Conservation (phyloP, 2,888 invertebrate genomes). For the Acleris cristana region DNA sequence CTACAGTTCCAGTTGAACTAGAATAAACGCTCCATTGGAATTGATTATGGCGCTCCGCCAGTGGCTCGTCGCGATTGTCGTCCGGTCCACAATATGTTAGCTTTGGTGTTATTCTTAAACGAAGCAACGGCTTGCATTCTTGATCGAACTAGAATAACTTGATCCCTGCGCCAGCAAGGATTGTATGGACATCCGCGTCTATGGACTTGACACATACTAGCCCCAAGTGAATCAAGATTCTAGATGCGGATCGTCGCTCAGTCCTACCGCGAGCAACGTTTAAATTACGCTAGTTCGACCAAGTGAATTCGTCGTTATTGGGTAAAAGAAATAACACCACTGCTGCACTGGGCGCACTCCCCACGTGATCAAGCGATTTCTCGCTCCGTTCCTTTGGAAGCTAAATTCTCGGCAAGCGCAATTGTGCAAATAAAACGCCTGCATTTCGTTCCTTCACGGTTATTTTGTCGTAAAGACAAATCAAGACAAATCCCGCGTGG, state of each 20-base stretch:
- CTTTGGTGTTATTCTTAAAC: background rate
- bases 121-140: no score
- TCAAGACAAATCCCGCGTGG: slow-evolving; percentile 35
- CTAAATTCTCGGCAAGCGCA: slow-evolving; percentile 33
- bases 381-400: slow-evolving; percentile 32
- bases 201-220: no score
- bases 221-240: no score
- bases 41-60: slow-evolving; percentile 53
- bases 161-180: no score
- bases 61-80: slow-evolving; percentile 44
- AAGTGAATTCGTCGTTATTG: slow-evolving; percentile 1
- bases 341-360: slow-evolving; percentile 6
- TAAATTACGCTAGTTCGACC: no score
- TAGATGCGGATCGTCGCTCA: no score
- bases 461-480: slow-evolving; percentile 38
- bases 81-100: slow-evolving; percentile 40
- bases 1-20: slow-evolving; percentile 36
- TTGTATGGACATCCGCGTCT: no score
- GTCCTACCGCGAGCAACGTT: no score
- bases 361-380: slow-evolving; percentile 35
- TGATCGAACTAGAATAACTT: no score
- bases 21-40: slow-evolving; percentile 46
- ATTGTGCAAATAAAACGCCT: slow-evolving; percentile 37
- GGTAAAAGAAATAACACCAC: slow-evolving; percentile 1
- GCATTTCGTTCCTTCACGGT: slow-evolving; percentile 34